Percentiles rank a stretch among this genome's conserved stretches.
Conservation (phyloP, 2,888 invertebrate genomes). For the Napeogenes sylphis region DNA sequence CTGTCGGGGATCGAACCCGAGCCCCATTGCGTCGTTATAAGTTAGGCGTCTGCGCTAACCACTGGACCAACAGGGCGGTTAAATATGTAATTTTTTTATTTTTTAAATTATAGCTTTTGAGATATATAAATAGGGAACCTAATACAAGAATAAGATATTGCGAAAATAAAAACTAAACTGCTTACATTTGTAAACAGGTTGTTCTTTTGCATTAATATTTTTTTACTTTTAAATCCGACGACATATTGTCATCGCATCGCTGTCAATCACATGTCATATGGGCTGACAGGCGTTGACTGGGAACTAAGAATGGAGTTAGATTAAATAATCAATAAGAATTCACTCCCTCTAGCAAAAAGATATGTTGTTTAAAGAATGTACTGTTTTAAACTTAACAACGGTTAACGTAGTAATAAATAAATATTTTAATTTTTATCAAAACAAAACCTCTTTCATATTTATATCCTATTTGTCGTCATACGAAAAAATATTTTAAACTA, state of each 20-base stretch:
- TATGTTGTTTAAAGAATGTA: too few relatives aligned
- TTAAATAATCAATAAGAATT: conserved; percentile 29
- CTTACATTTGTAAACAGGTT: conserved; percentile 1
- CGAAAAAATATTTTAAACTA: neutral
- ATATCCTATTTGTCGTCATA: neutral
- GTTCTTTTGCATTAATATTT: conserved; percentile 20
- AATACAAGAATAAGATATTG: too few relatives aligned
- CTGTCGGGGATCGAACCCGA: too few relatives aligned
- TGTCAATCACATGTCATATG: conserved; percentile 63
- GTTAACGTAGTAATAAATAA: too few relatives aligned
- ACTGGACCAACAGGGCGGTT: too few relatives aligned
- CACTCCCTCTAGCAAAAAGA: neutral
- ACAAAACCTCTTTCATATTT: neutral
- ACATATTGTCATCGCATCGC: conserved; percentile 32
- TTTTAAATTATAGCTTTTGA: too few relatives aligned
- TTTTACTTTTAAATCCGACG: conserved; percentile 25
- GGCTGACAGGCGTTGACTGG: conserved; percentile 57
- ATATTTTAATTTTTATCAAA: too few relatives aligned
- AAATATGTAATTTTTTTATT: too few relatives aligned
- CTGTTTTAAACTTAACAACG: too few relatives aligned
- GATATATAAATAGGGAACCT: too few relatives aligned
- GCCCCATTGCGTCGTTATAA: too few relatives aligned
- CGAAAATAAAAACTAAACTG: conserved; percentile 1
- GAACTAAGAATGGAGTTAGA: conserved; percentile 59
- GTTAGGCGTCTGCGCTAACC: too few relatives aligned